Percentiles rank a stretch among this genome's conserved stretches.
Evolutionary conservation across 2,113 vertebrate species (phyloP).

Genomic region (Halcyon senegalensis): DNA sequence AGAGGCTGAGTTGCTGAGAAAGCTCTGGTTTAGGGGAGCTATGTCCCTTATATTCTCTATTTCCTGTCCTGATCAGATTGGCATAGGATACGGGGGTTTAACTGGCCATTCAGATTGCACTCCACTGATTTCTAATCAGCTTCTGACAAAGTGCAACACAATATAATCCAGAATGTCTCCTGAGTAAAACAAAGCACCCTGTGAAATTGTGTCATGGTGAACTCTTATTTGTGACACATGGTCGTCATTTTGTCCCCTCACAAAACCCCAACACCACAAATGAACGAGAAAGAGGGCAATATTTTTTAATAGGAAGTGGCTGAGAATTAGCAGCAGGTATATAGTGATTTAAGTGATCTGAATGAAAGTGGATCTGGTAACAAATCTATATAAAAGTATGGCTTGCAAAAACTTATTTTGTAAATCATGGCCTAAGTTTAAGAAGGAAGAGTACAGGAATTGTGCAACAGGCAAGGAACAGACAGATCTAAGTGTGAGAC

Average conservation of each 20-base stretch:
- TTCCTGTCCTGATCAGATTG: background rate
- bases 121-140: background rate
- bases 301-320: background rate
- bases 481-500: background rate
- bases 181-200: background rate
- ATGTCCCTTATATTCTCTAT: background rate
- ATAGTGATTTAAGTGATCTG: background rate
- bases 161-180: background rate
- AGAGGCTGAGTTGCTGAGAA: background rate
- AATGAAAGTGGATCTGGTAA: background rate
- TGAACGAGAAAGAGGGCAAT: background rate
- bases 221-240: background rate
- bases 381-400: background rate
- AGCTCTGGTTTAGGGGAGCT: background rate
- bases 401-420: background rate
- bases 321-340: background rate
- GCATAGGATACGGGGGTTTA: background rate
- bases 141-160: background rate
- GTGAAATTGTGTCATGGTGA: background rate
- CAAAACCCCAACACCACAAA: background rate
- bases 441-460: background rate
- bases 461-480: background rate
- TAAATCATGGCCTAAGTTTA: background rate
- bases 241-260: fast-evolving
- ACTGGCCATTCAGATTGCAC: background rate